phyloP scores from a whole-genome alignment of 2,888 invertebrate species.

The Marronus borbonicus region DNA sequence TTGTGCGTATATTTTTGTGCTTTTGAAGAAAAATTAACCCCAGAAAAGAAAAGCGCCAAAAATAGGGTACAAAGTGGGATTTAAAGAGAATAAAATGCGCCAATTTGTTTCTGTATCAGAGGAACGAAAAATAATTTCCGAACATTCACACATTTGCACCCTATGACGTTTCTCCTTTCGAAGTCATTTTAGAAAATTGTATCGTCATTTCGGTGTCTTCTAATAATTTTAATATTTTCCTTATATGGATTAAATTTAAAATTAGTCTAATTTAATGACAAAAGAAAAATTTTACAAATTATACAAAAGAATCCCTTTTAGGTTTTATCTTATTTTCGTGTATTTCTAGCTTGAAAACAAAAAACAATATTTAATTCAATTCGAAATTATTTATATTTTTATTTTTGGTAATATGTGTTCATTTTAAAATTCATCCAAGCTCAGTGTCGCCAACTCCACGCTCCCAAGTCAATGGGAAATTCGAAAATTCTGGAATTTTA shows the following conservation, averaged over 20 bases:
- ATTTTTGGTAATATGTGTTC: too few relatives aligned
- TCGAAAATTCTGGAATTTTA: too few relatives aligned
- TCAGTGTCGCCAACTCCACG: too few relatives aligned
- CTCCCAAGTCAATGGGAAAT: too few relatives aligned
- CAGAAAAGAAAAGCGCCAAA: neutral
- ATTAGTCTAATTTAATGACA: neutral
- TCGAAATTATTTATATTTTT: too few relatives aligned
- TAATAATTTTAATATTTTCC: neutral
- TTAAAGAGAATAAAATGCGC: neutral
- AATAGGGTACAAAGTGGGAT: neutral
- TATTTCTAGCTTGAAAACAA: too few relatives aligned
- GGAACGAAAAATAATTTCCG: neutral
- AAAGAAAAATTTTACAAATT: too few relatives aligned
- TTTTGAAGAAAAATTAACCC: neutral
- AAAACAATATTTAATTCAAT: too few relatives aligned
- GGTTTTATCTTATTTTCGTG: too few relatives aligned
- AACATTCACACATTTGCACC: neutral
- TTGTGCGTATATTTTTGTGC: slow-evolving; percentile 18
- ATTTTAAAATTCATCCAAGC: too few relatives aligned
- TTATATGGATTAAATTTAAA: neutral
- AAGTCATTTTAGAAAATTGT: neutral
- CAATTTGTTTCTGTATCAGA: neutral
- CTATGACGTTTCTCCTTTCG: neutral
- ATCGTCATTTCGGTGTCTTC: neutral
- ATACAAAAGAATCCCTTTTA: too few relatives aligned